phyloP scores from a whole-genome alignment of 1,140 invertebrate species.

The Goniozus legneri region DNA sequence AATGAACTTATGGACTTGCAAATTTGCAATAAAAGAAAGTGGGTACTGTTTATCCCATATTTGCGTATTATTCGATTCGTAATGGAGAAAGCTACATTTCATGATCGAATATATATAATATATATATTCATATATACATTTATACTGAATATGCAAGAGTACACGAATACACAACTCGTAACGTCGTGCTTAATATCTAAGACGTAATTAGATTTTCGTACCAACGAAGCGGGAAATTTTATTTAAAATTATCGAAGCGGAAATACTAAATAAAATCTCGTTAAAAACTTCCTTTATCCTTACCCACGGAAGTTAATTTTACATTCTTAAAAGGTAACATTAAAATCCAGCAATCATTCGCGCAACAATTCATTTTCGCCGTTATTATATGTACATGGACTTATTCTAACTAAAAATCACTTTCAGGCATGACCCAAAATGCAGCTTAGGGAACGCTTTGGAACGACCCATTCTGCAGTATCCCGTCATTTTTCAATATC shows the following conservation, averaged over 20 bases:
- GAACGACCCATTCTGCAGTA: conserved; percentile 19
- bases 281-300: background rate
- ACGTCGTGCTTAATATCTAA: conserved; percentile 22
- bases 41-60: too few species aligned
- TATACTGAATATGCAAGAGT: conserved; percentile 23
- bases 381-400: conserved; percentile 32
- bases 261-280: too few species aligned
- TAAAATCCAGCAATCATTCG: conserved; percentile 20
- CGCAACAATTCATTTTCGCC: too few species aligned
- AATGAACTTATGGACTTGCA: too few species aligned
- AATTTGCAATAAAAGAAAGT: too few species aligned
- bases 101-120: conserved; percentile 35
- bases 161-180: conserved; percentile 19
- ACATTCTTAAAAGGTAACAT: conserved; percentile 8
- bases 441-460: conserved; percentile 5
- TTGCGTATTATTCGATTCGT: too few species aligned
- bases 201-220: conserved; percentile 22
- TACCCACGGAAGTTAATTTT: conserved; percentile 3
- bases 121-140: conserved; percentile 24
- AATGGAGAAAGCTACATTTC: conserved; percentile 33
- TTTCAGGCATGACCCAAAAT: conserved; percentile 21
- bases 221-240: conserved; percentile 22
- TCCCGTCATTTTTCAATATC: conserved; percentile 6
- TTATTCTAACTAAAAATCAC: conserved; percentile 33
- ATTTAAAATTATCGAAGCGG: conserved; percentile 1